Conservation (phyloP, 2,888 invertebrate species). For the Eilema griseolum region DNA sequence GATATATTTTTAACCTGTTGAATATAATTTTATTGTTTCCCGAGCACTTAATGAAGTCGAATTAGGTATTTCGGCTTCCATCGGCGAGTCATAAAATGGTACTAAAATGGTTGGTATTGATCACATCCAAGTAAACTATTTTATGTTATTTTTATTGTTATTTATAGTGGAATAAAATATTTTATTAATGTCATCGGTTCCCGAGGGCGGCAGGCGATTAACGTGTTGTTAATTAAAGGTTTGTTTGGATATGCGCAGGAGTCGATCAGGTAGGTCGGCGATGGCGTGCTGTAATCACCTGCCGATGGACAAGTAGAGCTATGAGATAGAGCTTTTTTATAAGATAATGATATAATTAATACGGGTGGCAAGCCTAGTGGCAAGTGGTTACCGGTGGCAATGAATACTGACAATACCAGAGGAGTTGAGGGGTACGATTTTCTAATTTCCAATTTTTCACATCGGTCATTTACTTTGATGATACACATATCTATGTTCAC, state of each 20-base stretch:
- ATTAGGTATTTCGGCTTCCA: conserved; percentile 81
- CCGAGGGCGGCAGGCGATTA: conserved; percentile 58
- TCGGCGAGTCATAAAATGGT: conserved; percentile 78
- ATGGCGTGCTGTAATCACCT: conserved; percentile 12
- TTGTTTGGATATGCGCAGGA: conserved; percentile 52
- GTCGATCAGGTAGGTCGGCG: conserved; percentile 53
- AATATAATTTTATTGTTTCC: conserved; percentile 80
- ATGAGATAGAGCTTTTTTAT: neutral
- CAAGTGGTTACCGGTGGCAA: neutral
- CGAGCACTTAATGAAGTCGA: conserved; percentile 81
- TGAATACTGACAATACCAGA: no score
- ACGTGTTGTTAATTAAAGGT: conserved; percentile 55
- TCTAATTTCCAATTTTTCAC: no score
- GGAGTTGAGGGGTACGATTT: no score
- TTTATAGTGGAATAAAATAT: conserved; percentile 83
- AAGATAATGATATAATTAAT: conserved; percentile 1
- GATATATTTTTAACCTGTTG: conserved; percentile 59
- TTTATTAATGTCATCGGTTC: conserved; percentile 81
- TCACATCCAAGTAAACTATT: conserved; percentile 81
- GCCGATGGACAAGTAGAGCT: neutral
- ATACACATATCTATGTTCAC: no score
- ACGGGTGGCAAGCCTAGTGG: neutral
- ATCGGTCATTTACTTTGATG: no score
- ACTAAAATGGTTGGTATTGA: conserved; percentile 81
- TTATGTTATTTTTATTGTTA: conserved; percentile 85